Evolutionary conservation across 2,797 vertebrate genomes (phyloP), one percentile per base, ranked within the genome.

Genomic region (Ptychadena robeensis): DNA sequence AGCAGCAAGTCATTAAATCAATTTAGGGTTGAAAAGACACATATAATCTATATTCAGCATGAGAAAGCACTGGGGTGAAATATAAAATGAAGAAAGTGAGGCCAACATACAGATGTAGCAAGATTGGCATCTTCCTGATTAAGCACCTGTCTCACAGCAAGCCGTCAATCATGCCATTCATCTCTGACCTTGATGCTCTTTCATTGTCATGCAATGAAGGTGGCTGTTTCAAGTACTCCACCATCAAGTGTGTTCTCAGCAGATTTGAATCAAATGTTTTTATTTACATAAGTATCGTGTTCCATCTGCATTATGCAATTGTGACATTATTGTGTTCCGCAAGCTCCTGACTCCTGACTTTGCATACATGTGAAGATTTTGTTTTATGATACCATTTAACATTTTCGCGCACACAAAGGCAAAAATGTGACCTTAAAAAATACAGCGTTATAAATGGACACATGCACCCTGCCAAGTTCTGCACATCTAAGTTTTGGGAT

Each of bases 91-190:
- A 25, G 59, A 61, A 2, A 12, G 11, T 11, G 25, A 28, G n/a
- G 59, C n/a, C 25, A 61, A 61, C 59, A 61, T 61, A 61, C 59
- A 27, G 59, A 61, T 27, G 59, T 61, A 61, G 59, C 59, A 61
- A 61, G 59, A 61, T 61, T 61, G 59, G 59, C 59, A 61, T 61
- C 59, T 61, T 25, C n/a, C 59, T 27, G 59, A 28, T 61, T 61
- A 61, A 61, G 27, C n/a, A 61, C 59, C 59, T 61, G 59, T 61
- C 59, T 61, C 59, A 10, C 27, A 25, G 59, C 27, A 28, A 61
- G 59, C 59, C 59, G 11, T 61, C 59, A 61, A 61, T 61, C 59
- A 61, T 11, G 59, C 7, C 59, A 61, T 61, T 61, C 59, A 28
- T 61, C 25, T 61, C 59, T 61, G 28, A 61, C 59, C 59, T 61